A percentile compares a stretch with the other conserved stretches of the same genome.
Evolutionary conservation across 2,888 invertebrate genomes (phyloP).

Genomic region (Diarsia brunnea): DNA sequence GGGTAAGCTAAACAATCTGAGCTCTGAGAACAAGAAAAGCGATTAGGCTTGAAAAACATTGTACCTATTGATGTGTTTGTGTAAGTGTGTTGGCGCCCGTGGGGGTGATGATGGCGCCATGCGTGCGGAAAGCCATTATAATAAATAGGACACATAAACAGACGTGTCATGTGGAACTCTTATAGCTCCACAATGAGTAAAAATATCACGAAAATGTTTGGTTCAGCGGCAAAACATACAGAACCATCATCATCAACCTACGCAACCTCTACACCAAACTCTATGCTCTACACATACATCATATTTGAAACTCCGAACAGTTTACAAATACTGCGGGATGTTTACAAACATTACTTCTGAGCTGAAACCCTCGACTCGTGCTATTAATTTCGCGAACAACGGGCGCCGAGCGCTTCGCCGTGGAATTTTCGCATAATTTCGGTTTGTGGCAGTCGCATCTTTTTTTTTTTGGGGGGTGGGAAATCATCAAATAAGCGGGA

Average conservation of each 20-base stretch:
- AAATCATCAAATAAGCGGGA: no score
- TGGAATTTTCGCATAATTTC: constrained; percentile 44
- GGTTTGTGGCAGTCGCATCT: constrained; percentile 10
- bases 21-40: constrained; percentile 50
- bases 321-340: constrained; percentile 16
- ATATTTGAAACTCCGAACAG: constrained; percentile 1
- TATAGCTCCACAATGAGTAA: constrained; percentile 15
- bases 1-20: constrained; percentile 45
- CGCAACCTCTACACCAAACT: neutral
- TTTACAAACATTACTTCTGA: constrained; percentile 31
- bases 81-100: constrained; percentile 23
- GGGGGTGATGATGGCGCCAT: constrained; percentile 38
- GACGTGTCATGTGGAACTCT: constrained; percentile 15
- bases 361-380: neutral
- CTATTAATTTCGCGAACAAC: constrained; percentile 25
- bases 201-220: constrained; percentile 7
- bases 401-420: neutral
- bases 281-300: neutral
- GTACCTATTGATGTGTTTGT: constrained; percentile 52
- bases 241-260: constrained; percentile 1
- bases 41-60: constrained; percentile 41
- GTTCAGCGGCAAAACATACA: constrained; percentile 18
- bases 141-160: constrained; percentile 71
- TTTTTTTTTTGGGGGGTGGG: no score
- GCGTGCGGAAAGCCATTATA: constrained; percentile 56